Evolutionary conservation across 2,113 vertebrate genomes (phyloP), one percentile per base, ranked within the genome.

Genomic region (Caranx ignobilis): DNA sequence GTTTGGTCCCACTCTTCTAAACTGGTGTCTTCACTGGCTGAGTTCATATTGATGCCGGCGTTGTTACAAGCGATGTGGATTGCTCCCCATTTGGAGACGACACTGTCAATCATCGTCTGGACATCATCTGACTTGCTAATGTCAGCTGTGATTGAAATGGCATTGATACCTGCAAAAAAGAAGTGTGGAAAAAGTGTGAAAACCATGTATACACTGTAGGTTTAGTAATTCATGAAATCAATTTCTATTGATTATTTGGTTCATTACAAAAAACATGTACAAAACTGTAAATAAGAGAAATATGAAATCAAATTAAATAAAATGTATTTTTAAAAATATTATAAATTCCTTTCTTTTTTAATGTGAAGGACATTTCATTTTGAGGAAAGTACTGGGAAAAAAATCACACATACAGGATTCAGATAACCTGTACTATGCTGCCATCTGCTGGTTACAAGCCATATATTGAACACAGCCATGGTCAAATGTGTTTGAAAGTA

Each of bases 41-140:
- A 96, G 88, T 96, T 96, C 93, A 93, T 92, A 52, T 97, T 96
- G 91, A 96, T 93, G 8, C 95, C 95, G 5, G 95, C 95, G 0
- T 94, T 95, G 92, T 96, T 96, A 78, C 94, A 96, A 0, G 94
- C 95, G 1, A 95, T 91, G 84, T 94, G 93, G 48, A 94, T 18
- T 1, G 84, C 81, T 71, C 94, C 94, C 95, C 95, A 95, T 87
- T 91, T 94, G 60, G 92, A 85, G 54, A 95, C 79, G 0, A 96
- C 82, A 10, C 31, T 39, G 66, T 94, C 93, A 43, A 94, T 91
- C 79, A 95, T 91, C 90, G 87, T 92, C 76, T 94, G 94, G 71
- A 95, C 91, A 50, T 95, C 94, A 45, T 91, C 90, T 13, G 93
- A 84, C 78, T 95, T 95, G 86, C 95, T 95, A 11, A 96, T 89